A percentile compares a stretch with the other conserved stretches of the same genome.
Evolutionary conservation across 1,140 invertebrate species (phyloP).

Genomic region (Bombus soroeensis): DNA sequence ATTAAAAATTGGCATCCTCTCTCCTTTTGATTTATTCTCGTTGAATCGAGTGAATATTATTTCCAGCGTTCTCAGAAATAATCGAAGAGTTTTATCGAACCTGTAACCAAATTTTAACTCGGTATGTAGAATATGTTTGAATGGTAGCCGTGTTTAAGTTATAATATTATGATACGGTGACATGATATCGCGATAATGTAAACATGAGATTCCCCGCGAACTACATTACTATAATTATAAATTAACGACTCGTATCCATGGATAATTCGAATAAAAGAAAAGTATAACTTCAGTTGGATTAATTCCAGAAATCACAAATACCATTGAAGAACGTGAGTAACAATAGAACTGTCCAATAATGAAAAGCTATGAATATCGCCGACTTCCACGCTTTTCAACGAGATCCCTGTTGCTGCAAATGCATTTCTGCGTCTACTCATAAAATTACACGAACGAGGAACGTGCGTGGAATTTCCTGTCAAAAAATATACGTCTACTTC

Average conservation of each 20-base stretch:
- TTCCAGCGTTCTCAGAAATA: conserved; percentile 9
- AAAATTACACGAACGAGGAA: too few species aligned
- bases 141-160: not conserved
- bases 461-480: too few species aligned
- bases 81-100: not conserved
- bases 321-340: conserved; percentile 43
- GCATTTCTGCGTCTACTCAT: not conserved
- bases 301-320: conserved; percentile 54
- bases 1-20: too few species aligned
- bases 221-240: not conserved
- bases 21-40: not conserved
- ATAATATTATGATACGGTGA: too few species aligned
- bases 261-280: conserved; percentile 33
- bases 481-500: too few species aligned
- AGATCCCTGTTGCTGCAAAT: conserved; percentile 31
- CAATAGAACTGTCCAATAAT: conserved; percentile 56
- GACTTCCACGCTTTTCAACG: conserved; percentile 33
- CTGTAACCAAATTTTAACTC: not conserved
- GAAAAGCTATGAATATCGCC: conserved; percentile 47
- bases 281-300: conserved; percentile 47
- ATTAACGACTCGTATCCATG: not conserved
- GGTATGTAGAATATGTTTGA: not conserved
- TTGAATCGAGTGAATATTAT: not conserved
- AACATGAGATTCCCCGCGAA: not conserved
- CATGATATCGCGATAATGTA: not conserved